Evolutionary conservation across 2,113 vertebrate genomes (phyloP).

Genomic region (Lycaon pictus): DNA sequence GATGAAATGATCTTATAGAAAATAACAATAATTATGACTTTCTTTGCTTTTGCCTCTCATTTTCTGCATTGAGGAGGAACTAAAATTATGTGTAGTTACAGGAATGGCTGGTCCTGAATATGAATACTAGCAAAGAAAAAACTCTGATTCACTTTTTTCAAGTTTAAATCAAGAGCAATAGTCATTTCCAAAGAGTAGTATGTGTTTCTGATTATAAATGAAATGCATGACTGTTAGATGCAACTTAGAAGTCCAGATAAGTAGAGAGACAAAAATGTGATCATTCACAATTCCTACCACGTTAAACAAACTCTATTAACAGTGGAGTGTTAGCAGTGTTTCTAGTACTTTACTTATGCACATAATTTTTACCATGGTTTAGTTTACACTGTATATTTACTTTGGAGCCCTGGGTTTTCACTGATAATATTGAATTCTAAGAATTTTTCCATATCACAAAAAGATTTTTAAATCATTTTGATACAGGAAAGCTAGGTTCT

Average conservation of each 20-base stretch:
- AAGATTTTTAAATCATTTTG: neutral
- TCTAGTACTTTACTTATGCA: neutral
- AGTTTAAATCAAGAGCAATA: conserved; percentile 9
- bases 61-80: conserved; percentile 8
- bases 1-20: conserved; percentile 49
- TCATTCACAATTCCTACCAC: neutral
- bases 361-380: neutral
- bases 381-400: neutral
- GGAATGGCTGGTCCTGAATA: conserved; percentile 16
- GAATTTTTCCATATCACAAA: neutral
- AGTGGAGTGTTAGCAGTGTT: neutral
- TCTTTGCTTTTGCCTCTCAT: conserved; percentile 18
- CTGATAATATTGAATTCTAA: neutral
- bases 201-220: conserved; percentile 32
- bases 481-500: no score
- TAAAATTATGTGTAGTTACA: conserved; percentile 49
- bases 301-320: neutral
- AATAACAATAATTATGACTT: conserved; percentile 53
- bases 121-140: neutral
- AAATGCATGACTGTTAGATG: neutral
- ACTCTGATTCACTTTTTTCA: neutral
- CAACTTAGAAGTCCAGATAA: conserved; percentile 18
- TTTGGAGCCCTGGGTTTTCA: conserved; percentile 17
- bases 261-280: conserved; percentile 7
- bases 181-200: neutral